Base-by-base conservation (phyloP, 2,888 invertebrate genomes). In the Lissonota sp. region DNA sequence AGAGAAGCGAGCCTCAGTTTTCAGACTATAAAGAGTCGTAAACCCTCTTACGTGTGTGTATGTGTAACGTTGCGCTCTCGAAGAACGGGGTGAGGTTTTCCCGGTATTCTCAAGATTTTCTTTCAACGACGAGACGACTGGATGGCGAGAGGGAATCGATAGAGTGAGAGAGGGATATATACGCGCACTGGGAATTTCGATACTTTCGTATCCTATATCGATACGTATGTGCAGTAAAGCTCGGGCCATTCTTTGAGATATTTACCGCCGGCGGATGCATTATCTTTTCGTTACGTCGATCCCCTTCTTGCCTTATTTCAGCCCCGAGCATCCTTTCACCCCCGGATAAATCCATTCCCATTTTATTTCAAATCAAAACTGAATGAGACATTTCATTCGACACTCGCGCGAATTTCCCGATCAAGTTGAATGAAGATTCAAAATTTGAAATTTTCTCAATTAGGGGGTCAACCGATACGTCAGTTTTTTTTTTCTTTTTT, bases 211-310 rank as follows among this genome's bases (percentile, higher is more conserved):
- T 14, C 6, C 76, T 83, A 82, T 83, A 85, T 87, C 83, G 86
- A 86, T 86, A 86, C 84, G 85, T 83, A 86, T 84, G 85, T 83
- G 85, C 81, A 77, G 85, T 76, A 85, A 26, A 84, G 84, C 84
- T 85, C 83, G 84, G 72, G 57, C 66, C 79, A 82, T 86, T 84
- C 73, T 79, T 78, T 74, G 70, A 76, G 82, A 85, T 86, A 85
- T 85, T 84, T 86, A 84, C 84, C 14, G 53, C 14, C 26, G 14
- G 14, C 53, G 14, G 16, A 14, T 53, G 14, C 6, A 14, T 53
- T 53, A 14, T 10, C 49, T 53, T 14, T 53, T 53, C 16, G 4
- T 12, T 14, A 53, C 14, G n/a, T 12, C 14, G 6, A 53, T 14
- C 16, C 12, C 4, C 51, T 4, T 14, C 51, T 51, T 12, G 14